Base-by-base conservation (phyloP, 2,888 invertebrate genomes). In the Cyclophora albipunctata region DNA sequence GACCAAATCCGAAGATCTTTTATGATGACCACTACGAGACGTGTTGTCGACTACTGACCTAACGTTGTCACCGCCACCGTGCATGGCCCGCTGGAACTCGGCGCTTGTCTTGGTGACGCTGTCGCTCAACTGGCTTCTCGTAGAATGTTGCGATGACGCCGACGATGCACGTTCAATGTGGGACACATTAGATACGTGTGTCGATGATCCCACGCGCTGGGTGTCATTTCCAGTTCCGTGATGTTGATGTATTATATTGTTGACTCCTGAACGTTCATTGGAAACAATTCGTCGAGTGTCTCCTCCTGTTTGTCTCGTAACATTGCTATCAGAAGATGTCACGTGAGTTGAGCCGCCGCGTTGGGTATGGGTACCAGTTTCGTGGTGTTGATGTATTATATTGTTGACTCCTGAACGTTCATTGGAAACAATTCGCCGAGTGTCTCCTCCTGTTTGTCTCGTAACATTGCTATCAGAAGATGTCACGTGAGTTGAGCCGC, bases 1-100 rank as follows among this genome's bases (percentile, higher is more conserved):
- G 1, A 93, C 91, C 55, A 96, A 91, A 46, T 94, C 91, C 55
- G 92, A 95, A 67, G 93, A 92, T 44, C 94, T 90, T 67, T 95
- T 95, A 70, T 94, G 93, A 58, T 91, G 90, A 4, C 87, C 87
- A 51, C 75, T 64, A 45, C 84, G 78, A 45, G 76, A 64, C n/a
- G 81, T 63, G 56, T 70, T 73, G 41, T 84, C 81, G 5, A 69
- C 59, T 20, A 68, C 58, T 7, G 64, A 56, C 34, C 66, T 53
- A 6, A 61, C 55, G 5, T 66, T 55, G 50, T 69, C 65, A 47
- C 72, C 72, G 2, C 78, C 79, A 40, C 82, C 84, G 42, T 86
- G 86, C 73, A 91, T 88, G 1, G 90, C 89, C 60, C 83, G 84
- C 59, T 87, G 84, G 59, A 91, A 90, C 61, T 91, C 91, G 3